phyloP scores from a whole-genome alignment of 92 coral and sea anemone genomes.

The Palythoa grandiflora region DNA sequence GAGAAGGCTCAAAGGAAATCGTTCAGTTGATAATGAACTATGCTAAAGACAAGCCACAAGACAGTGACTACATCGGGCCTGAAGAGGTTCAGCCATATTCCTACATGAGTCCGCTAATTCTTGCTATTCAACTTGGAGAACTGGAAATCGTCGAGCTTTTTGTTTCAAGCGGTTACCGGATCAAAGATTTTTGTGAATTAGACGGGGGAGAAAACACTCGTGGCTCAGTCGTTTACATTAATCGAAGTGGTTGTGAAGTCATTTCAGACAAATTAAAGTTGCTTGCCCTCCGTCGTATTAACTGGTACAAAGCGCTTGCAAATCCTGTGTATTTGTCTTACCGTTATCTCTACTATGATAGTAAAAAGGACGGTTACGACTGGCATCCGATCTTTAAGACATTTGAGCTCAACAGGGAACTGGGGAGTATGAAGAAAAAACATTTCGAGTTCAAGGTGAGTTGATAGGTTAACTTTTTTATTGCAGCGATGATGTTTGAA shows the following conservation, averaged over 20 bases:
- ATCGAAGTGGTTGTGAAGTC: neutral
- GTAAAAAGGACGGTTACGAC: conserved; percentile 43
- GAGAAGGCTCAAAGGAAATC: conserved; percentile 63
- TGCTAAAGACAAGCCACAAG: conserved; percentile 12
- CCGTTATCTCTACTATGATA: conserved; percentile 43
- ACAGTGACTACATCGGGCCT: conserved; percentile 58
- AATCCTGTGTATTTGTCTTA: conserved; percentile 68
- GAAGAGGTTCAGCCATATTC: conserved; percentile 46
- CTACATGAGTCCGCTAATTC: conserved; percentile 36
- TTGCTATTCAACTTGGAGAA: conserved; percentile 53
- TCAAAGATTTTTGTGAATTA: conserved; percentile 24
- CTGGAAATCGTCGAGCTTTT: conserved; percentile 61
- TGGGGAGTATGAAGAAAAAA: conserved; percentile 48
- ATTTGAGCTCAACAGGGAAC: conserved; percentile 49
- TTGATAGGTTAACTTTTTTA: neutral
- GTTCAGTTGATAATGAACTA: conserved; percentile 52
- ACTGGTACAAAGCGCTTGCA: conserved; percentile 71
- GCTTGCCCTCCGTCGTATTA: conserved; percentile 54
- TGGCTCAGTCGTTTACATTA: conserved; percentile 9
- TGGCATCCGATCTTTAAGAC: conserved; percentile 62
- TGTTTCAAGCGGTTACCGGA: conserved; percentile 55
- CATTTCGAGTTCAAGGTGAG: conserved; percentile 50
- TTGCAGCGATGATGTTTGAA: neutral
- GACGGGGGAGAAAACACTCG: neutral
- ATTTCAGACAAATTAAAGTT: conserved; percentile 19